A percentile compares a stretch with the other conserved stretches of the same genome.
These are phyloP conservation scores for Drosophila limbata DNA, from an alignment of 2,888 invertebrate genomes.

Conservation along the genomic window DNA sequence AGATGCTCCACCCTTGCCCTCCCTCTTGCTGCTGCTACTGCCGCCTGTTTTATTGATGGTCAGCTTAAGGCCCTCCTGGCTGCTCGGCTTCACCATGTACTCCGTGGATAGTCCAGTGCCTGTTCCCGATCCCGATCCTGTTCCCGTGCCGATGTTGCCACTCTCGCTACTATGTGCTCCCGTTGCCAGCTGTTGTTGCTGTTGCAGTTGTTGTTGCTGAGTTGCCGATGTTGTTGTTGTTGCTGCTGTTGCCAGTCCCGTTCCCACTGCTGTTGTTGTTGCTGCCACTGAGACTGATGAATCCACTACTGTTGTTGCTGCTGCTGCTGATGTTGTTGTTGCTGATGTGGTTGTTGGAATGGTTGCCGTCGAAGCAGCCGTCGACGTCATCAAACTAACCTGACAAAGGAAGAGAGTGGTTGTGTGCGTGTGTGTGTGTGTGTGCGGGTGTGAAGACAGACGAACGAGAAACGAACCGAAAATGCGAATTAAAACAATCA, in stretches of 20 bases:
- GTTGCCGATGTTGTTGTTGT: conserved; percentile 28
- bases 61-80: conserved; percentile 91
- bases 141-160: conserved; percentile 91
- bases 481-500: conserved; percentile 72
- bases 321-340: conserved; percentile 31
- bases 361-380: conserved; percentile 73
- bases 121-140: conserved; percentile 42
- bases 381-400: conserved; percentile 85
- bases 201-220: conserved; percentile 11
- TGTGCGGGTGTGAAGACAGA: conserved; percentile 36
- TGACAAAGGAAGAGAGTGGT: conserved; percentile 83
- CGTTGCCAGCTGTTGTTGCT: conserved; percentile 41
- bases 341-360: conserved; percentile 42
- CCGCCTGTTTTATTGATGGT: conserved; percentile 87
- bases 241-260: conserved; percentile 6
- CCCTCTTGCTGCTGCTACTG: conserved; percentile 40
- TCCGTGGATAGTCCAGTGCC: conserved; percentile 87
- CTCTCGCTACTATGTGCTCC: conserved; percentile 53
- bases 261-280: conserved; percentile 33
- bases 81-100: conserved; percentile 95
- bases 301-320: conserved; percentile 44
- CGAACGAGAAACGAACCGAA: conserved; percentile 60
- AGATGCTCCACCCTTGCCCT: conserved; percentile 13
- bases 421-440: conserved; percentile 45
- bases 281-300: conserved; percentile 28